These are phyloP conservation scores for Lottia gigantea DNA, from an alignment of 2,888 invertebrate genomes.

Conservation along the genomic window DNA sequence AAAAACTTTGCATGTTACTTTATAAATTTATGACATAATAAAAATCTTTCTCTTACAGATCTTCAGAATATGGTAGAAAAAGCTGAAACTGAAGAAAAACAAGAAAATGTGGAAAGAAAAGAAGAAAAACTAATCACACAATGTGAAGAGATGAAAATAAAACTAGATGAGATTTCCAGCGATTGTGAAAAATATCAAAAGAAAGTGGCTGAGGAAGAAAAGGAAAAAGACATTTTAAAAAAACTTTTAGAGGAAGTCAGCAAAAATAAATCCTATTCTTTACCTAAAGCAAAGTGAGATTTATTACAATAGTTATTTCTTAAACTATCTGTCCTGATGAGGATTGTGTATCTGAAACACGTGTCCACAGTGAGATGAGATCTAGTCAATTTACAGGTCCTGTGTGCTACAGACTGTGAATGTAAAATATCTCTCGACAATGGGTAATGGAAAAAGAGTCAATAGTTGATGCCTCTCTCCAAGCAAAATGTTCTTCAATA, in stretches of 20 bases:
- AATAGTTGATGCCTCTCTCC: too few species aligned
- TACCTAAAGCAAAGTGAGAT: slow-evolving; percentile 40
- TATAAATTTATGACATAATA: too few species aligned
- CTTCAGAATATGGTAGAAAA: background rate
- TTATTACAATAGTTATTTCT: too few species aligned
- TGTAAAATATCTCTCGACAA: too few species aligned
- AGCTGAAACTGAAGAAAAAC: background rate
- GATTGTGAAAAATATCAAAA: slow-evolving; percentile 27
- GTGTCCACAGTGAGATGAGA: too few species aligned
- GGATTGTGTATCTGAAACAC: too few species aligned
- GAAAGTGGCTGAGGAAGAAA: slow-evolving; percentile 21
- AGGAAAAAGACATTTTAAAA: slow-evolving; percentile 26
- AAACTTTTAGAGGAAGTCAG: slow-evolving; percentile 33
- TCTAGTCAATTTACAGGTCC: too few species aligned
- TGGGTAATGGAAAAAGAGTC: too few species aligned
- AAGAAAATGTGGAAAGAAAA: background rate
- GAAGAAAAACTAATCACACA: slow-evolving; percentile 15
- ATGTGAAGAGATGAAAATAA: background rate
- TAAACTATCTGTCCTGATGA: too few species aligned
- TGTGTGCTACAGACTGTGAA: too few species aligned
- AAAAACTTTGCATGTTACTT: too few species aligned
- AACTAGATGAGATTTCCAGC: slow-evolving; percentile 8
- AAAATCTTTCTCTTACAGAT: background rate
- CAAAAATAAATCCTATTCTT: slow-evolving; percentile 33
- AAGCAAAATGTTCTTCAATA: too few species aligned